Base-by-base conservation (phyloP, 1,140 invertebrate genomes). In the Geopemphigus sp. region DNA sequence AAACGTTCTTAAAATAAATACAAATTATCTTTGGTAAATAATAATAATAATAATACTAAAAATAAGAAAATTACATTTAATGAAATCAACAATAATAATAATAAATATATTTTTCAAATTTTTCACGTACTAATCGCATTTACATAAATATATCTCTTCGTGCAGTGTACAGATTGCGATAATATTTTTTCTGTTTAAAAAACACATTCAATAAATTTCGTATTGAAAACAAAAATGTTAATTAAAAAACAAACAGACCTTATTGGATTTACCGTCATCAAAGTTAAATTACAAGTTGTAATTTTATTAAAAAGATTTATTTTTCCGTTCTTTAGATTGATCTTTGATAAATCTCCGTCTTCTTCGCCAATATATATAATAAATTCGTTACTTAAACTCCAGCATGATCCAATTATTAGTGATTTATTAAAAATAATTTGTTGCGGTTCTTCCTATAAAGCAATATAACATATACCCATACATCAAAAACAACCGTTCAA, bases 331-430 rank as follows among this genome's bases (percentile, higher is more conserved):
- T 0, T 61, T 24, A 76, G 6, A 61, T 76, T 19, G 1, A 61
- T 45, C 45, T 57, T 76, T 0, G 56, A n/a, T 17, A 76, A n/a
- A 47, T 76, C 56, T 59, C 73, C 73, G 19, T 26, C 47, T 12
- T 76, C 57, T 76, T 24, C 22, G 3, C n/a, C 39, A n/a, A 61
- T 11, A 26, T 47, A 76, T 17, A 76, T 32, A 24, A 50, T 59
- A 61, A 45, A 59, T 5, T 76, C 73, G 24, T 61, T 47, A 17
- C 59, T 19, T 76, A 76, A 76, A 76, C 57, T 59, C 56, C 73
- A 76, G 39, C 54, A 76, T 59, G 59, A 17, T 45, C 15, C 47
- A 3, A 39, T 61, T 39, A 76, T 76, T 76, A 61, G 32, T 59
- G 22, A 61, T 26, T 6, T 22, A 76, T 76, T 57, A 47, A 59